Evolutionary conservation across 2,113 vertebrate species (phyloP).

Genomic region (Oryzias woworae): DNA sequence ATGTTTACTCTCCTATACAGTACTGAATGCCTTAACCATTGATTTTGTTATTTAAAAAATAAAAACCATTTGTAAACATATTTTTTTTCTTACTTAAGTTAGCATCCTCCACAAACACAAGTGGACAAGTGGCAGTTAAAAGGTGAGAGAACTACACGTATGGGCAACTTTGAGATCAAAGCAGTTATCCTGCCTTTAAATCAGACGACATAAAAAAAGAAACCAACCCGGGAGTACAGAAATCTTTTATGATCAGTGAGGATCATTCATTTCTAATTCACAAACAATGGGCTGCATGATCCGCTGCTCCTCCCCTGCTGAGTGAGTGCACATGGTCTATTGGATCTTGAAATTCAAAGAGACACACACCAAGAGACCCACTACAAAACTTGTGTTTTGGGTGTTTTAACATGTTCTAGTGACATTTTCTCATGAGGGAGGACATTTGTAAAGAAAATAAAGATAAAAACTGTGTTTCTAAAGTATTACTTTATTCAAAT

Average conservation of each 20-base stretch:
- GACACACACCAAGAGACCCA: neutral
- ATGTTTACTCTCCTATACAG: neutral
- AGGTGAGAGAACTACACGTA: constrained; percentile 2
- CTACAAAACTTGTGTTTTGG: too few relatives aligned
- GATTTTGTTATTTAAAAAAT: neutral
- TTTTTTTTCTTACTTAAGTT: neutral
- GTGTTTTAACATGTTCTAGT: too few relatives aligned
- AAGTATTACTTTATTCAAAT: too few relatives aligned
- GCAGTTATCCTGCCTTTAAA: constrained; percentile 1
- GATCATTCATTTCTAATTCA: constrained; percentile 50
- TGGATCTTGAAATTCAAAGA: constrained; percentile 38
- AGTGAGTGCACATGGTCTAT: constrained; percentile 10
- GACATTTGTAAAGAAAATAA: too few relatives aligned
- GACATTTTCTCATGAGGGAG: too few relatives aligned
- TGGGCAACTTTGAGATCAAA: constrained; percentile 5
- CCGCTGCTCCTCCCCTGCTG: constrained; percentile 23
- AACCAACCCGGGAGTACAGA: constrained; percentile 21
- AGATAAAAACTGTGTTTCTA: too few relatives aligned
- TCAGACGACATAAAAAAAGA: constrained; percentile 4
- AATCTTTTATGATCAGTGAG: constrained; percentile 31
- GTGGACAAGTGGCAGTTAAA: neutral
- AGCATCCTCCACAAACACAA: constrained; percentile 5
- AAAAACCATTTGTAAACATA: neutral
- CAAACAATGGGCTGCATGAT: constrained; percentile 39
- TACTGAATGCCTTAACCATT: neutral